phyloP scores from a whole-genome alignment of 2,113 vertebrate species.

The Melierax canorus region DNA sequence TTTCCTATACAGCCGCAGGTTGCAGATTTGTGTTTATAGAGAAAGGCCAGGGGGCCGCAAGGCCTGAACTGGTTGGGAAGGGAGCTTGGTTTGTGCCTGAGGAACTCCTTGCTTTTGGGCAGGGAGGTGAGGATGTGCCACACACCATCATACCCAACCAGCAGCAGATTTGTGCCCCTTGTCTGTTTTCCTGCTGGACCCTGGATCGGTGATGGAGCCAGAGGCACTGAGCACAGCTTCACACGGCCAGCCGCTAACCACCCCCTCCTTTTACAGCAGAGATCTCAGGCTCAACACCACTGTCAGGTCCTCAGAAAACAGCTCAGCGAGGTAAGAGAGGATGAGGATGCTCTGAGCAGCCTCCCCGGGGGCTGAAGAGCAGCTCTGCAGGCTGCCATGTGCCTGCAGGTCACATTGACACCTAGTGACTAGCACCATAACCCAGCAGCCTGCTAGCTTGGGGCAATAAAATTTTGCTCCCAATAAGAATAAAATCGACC shows the following conservation, averaged over 20 bases:
- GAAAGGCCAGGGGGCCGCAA: neutral
- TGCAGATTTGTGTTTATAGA: neutral
- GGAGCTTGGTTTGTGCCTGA: neutral
- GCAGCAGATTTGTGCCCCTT: neutral
- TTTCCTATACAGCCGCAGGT: neutral
- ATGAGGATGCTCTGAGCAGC: neutral
- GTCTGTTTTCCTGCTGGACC: neutral
- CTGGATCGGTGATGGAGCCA: neutral
- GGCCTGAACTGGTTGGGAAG: neutral
- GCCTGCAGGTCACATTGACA: neutral
- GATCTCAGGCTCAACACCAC: neutral
- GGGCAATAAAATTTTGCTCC: neutral
- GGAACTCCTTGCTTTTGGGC: neutral
- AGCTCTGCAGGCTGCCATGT: neutral
- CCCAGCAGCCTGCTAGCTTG: neutral
- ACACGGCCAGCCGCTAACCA: neutral
- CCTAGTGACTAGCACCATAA: neutral
- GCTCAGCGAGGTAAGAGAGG: too few species aligned
- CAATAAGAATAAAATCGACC: accelerated
- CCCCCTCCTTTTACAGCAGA: neutral
- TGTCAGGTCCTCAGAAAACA: neutral
- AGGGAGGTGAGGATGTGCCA: neutral
- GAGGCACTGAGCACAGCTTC: neutral
- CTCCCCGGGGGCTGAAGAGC: neutral
- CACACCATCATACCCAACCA: neutral